Evolutionary conservation across 2,888 invertebrate genomes (phyloP).

Genomic region (Lysandra bellargus): DNA sequence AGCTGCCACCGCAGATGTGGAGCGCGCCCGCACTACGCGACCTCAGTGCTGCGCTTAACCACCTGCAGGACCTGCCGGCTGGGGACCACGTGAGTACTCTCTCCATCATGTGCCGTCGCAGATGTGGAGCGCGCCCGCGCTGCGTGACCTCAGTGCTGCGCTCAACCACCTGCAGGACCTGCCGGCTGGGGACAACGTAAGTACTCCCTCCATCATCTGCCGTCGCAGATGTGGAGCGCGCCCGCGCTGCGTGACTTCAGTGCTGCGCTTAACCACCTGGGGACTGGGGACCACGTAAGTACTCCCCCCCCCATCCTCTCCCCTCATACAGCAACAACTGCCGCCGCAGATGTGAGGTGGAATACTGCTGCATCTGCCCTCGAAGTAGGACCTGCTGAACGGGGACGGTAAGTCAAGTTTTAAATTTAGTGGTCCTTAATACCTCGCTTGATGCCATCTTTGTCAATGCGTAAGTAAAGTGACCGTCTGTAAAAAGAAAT

Average conservation of each 20-base stretch:
- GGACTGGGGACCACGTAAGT: slow-evolving; percentile 54
- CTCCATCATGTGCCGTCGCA: slow-evolving; percentile 83
- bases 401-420: no score
- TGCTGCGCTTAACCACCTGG: slow-evolving; percentile 91
- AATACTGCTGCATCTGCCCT: no score
- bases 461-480: no score
- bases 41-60: slow-evolving; percentile 93
- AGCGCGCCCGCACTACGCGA: slow-evolving; percentile 91
- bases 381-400: no score
- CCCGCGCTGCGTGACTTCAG: slow-evolving; percentile 93
- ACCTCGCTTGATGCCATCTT: no score
- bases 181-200: slow-evolving; percentile 58
- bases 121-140: slow-evolving; percentile 92
- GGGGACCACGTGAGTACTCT: slow-evolving; percentile 44
- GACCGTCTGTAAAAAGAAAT: no score
- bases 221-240: slow-evolving; percentile 75
- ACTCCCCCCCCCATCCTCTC: no score
- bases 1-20: slow-evolving; percentile 93
- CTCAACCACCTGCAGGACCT: slow-evolving; percentile 92
- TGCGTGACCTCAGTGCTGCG: slow-evolving; percentile 93
- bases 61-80: slow-evolving; percentile 86
- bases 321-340: no score
- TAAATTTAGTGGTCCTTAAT: no score
- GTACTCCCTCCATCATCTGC: background rate
- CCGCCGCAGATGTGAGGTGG: no score